Evolutionary conservation across 2,888 invertebrate species (phyloP).

Genomic region (Agrotis segetum): DNA sequence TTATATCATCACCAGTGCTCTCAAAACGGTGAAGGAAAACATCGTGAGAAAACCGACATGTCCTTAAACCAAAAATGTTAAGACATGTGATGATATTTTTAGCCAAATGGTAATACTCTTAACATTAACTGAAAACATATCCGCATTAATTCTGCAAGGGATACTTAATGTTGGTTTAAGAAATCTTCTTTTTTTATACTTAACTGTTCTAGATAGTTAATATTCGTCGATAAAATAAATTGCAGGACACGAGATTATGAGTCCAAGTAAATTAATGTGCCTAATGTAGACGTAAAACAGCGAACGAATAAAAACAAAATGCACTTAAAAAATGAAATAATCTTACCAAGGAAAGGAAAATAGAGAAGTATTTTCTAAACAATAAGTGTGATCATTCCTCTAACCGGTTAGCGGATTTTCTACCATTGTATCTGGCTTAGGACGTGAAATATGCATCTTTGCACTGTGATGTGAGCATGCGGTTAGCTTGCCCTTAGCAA

Average conservation of each 20-base stretch:
- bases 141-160: constrained; percentile 58
- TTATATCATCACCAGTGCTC: too few relatives aligned
- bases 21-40: too few relatives aligned
- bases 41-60: too few relatives aligned
- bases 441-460: constrained; percentile 63
- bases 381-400: background rate
- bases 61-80: background rate
- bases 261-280: too few relatives aligned
- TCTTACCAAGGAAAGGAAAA: background rate
- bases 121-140: constrained; percentile 13
- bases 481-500: constrained; percentile 28
- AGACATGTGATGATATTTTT: too few relatives aligned
- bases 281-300: too few relatives aligned
- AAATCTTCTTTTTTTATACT: constrained; percentile 68
- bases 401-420: background rate
- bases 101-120: too few relatives aligned
- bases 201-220: constrained; percentile 43
- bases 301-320: too few relatives aligned
- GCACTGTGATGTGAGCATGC: constrained; percentile 38
- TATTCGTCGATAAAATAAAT: background rate
- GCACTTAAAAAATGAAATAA: too few relatives aligned
- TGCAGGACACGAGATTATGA: too few relatives aligned
- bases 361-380: background rate
- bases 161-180: constrained; percentile 68
- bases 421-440: constrained; percentile 55